Evolutionary conservation across 2,888 invertebrate species (phyloP).

Genomic region (Melinaea marsaeus): DNA sequence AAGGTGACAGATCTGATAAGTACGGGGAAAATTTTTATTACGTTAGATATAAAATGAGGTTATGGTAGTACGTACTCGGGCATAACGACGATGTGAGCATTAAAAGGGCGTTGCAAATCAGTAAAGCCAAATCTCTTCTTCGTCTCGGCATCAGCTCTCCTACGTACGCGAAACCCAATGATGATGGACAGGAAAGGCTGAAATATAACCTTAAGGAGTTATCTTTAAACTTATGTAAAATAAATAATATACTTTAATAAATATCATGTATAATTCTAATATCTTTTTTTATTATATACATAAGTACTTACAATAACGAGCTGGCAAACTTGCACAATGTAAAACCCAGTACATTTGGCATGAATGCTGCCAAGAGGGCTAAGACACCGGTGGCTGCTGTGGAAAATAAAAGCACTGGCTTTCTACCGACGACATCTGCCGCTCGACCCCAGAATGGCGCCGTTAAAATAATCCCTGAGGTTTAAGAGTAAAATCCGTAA

Average conservation of each 20-base stretch:
- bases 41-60: neutral
- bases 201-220: neutral
- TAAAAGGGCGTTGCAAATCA: slow-evolving; percentile 56
- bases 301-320: slow-evolving; percentile 63
- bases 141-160: slow-evolving; percentile 56
- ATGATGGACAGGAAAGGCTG: slow-evolving; percentile 63
- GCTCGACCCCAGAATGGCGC: slow-evolving; percentile 67
- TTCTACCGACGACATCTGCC: slow-evolving; percentile 59
- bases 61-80: slow-evolving; percentile 45
- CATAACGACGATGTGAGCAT: slow-evolving; percentile 54
- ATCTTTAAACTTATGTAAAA: too few species aligned
- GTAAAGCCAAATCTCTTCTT: slow-evolving; percentile 52
- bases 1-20: too few species aligned
- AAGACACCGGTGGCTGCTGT: slow-evolving; percentile 48
- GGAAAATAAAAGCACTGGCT: slow-evolving; percentile 55
- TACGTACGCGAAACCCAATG: slow-evolving; percentile 55
- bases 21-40: too few species aligned
- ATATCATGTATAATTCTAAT: neutral
- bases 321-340: slow-evolving; percentile 56
- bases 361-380: slow-evolving; percentile 53
- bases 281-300: neutral
- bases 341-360: slow-evolving; percentile 54
- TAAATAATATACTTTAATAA: too few species aligned
- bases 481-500: slow-evolving; percentile 9
- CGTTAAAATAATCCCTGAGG: slow-evolving; percentile 61